A percentile compares a stretch with the other conserved stretches of the same genome.
These are phyloP conservation scores for Yponomeuta sedellus DNA, from an alignment of 2,888 invertebrate genomes.

Conservation along the genomic window DNA sequence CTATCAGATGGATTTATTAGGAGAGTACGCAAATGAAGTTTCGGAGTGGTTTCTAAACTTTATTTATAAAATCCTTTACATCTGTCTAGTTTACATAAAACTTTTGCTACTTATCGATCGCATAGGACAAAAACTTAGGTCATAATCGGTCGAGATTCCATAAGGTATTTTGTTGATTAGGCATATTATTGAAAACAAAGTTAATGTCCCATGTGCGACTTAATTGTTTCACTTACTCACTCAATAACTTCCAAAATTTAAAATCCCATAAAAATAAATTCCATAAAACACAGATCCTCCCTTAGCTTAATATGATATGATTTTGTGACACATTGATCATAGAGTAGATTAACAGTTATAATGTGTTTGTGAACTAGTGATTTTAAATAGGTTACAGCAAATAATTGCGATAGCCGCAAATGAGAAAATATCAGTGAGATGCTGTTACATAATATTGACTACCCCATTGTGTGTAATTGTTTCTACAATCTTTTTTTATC, in stretches of 20 bases:
- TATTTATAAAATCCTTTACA: conserved; percentile 30
- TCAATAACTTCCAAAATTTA: conserved; percentile 29
- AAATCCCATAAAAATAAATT: conserved; percentile 36
- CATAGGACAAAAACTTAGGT: conserved; percentile 14
- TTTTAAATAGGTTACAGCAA: not conserved
- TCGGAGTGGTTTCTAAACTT: conserved; percentile 18
- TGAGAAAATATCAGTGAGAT: not conserved
- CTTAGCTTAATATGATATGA: conserved; percentile 65
- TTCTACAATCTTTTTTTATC: not conserved
- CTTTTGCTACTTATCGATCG: not conserved
- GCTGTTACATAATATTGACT: not conserved
- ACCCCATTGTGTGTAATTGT: not conserved
- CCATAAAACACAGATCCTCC: conserved; percentile 28
- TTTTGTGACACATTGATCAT: conserved; percentile 35
- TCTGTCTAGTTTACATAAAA: conserved; percentile 11
- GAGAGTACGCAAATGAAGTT: conserved; percentile 12
- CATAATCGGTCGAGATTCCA: conserved; percentile 13
- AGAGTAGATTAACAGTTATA: not conserved
- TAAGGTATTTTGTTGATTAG: no score
- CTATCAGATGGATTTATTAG: not conserved
- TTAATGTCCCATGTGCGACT: conserved; percentile 17
- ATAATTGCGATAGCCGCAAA: not conserved
- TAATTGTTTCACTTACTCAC: conserved; percentile 31
- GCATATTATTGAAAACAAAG: not conserved
- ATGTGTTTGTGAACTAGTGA: not conserved